Evolutionary conservation across 2,888 invertebrate species (phyloP).

Genomic region (Campoletis raptor): DNA sequence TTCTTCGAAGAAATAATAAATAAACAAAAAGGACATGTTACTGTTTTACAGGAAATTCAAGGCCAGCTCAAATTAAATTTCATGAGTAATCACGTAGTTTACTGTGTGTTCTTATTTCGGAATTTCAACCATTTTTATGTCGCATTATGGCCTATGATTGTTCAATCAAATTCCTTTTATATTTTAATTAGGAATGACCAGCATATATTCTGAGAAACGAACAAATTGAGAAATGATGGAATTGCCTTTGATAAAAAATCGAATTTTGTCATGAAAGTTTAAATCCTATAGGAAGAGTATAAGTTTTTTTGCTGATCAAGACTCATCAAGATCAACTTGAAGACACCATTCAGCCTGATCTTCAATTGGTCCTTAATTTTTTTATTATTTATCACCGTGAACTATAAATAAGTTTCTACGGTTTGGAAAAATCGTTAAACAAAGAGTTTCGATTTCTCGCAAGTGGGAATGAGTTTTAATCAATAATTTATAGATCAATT

Average conservation of each 20-base stretch:
- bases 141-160: neutral
- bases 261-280: neutral
- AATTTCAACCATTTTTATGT: neutral
- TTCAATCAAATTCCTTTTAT: neutral
- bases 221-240: neutral
- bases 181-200: neutral
- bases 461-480: neutral
- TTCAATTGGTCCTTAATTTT: neutral
- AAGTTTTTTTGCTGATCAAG: too few species aligned
- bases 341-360: too few species aligned
- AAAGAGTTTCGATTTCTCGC: neutral
- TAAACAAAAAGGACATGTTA: slow-evolving; percentile 11
- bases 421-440: neutral
- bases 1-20: slow-evolving; percentile 22
- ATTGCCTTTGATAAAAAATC: neutral
- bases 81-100: neutral
- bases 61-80: neutral
- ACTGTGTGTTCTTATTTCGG: neutral
- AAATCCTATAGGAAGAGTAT: neutral
- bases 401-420: neutral
- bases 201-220: neutral
- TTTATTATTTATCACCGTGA: neutral
- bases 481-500: neutral
- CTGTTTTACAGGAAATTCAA: slow-evolving; percentile 21
- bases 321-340: too few species aligned